Evolutionary conservation across 2,888 invertebrate genomes (phyloP).

Genomic region (Scaeva pyrastri): DNA sequence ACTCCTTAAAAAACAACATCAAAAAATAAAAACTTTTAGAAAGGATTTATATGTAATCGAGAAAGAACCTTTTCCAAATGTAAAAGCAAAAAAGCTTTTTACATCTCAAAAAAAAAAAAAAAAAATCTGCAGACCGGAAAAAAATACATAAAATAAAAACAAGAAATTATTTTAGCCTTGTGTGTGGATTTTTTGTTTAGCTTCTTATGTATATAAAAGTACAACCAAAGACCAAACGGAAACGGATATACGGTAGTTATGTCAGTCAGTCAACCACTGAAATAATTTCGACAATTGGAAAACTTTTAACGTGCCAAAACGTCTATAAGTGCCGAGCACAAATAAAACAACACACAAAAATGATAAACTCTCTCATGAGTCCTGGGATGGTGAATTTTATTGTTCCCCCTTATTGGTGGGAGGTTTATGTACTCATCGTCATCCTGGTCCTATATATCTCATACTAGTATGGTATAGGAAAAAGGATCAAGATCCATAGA

Average conservation of each 20-base stretch:
- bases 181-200: neutral
- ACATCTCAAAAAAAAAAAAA: neutral
- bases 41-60: conserved; percentile 6
- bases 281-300: conserved; percentile 61
- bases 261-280: conserved; percentile 36
- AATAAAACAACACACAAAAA: conserved; percentile 32
- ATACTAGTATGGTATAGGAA: no score
- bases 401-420: neutral
- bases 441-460: no score
- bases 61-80: neutral
- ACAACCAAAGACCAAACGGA: neutral
- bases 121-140: no score
- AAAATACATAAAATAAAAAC: neutral
- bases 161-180: neutral
- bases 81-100: neutral
- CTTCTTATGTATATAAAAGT: neutral
- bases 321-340: conserved; percentile 43
- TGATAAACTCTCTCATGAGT: conserved; percentile 44
- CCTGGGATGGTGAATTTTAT: conserved; percentile 9
- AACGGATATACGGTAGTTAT: no score
- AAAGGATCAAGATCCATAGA: conserved; percentile 42
- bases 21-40: conserved; percentile 7
- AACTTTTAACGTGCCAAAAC: conserved; percentile 61
- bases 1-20: no score
- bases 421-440: no score